phyloP scores from a whole-genome alignment of 2,888 invertebrate genomes.

The Loripinus fragilis region DNA sequence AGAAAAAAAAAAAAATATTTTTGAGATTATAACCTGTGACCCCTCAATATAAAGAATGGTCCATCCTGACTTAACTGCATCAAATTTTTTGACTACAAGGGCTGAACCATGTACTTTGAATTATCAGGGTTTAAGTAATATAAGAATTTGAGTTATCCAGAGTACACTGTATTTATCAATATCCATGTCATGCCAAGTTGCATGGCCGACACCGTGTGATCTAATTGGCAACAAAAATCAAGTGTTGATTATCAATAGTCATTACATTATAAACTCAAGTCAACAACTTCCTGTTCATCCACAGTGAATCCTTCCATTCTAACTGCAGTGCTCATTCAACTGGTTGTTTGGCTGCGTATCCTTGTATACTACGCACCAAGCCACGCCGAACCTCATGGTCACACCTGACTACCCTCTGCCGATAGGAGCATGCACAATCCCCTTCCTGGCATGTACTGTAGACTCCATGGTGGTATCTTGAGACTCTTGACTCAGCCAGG shows the following conservation, averaged over 20 bases:
- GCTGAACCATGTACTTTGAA: no score
- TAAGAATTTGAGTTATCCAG: no score
- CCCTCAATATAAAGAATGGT: no score
- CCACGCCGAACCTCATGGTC: not conserved
- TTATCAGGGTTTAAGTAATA: not conserved
- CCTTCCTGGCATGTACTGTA: not conserved
- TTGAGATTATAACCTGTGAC: no score
- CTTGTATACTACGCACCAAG: not conserved
- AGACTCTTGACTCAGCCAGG: not conserved
- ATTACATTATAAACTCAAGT: not conserved
- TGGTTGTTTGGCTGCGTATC: not conserved
- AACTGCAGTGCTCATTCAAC: conserved; percentile 2
- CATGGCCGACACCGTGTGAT: conserved; percentile 1
- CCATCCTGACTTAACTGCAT: no score
- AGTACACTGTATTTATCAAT: no score
- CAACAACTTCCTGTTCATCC: conserved; percentile 1
- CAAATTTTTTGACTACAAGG: no score
- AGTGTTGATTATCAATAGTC: conserved; percentile 20
- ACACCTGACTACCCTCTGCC: not conserved
- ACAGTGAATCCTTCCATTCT: not conserved
- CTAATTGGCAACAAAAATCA: conserved; percentile 19
- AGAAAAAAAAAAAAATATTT: no score
- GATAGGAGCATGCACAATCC: not conserved
- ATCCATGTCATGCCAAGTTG: not conserved
- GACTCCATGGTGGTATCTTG: conserved; percentile 6